Evolutionary conservation across 2,888 invertebrate genomes (phyloP).

Genomic region (Lymantria dispar): DNA sequence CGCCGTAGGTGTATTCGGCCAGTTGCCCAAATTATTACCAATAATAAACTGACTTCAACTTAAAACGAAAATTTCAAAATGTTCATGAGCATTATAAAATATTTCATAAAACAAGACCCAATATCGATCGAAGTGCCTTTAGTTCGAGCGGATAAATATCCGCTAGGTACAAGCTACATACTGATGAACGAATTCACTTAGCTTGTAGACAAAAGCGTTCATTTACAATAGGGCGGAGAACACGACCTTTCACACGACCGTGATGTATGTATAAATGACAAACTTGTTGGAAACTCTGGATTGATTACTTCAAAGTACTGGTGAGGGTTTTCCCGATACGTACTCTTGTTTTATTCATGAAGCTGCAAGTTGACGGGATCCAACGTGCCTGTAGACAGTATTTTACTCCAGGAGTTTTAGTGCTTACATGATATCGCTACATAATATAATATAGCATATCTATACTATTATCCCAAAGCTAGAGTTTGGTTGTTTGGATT

Average conservation of each 20-base stretch:
- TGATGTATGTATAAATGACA: slow-evolving; percentile 32
- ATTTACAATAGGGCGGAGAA: slow-evolving; percentile 13
- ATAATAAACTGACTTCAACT: too few species aligned
- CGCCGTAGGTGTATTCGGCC: too few species aligned
- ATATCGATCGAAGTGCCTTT: slow-evolving; percentile 10
- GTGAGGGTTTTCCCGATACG: slow-evolving; percentile 40
- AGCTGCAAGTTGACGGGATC: slow-evolving; percentile 23
- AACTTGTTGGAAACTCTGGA: slow-evolving; percentile 24
- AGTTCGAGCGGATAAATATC: slow-evolving; percentile 1
- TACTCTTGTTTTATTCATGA: slow-evolving; percentile 53
- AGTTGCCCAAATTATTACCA: too few species aligned
- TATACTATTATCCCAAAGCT: too few species aligned
- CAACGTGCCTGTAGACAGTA: slow-evolving; percentile 25
- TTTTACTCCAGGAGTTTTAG: slow-evolving; percentile 5
- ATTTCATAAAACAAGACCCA: slow-evolving; percentile 5
- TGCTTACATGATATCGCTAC: background rate
- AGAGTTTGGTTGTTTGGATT: too few species aligned
- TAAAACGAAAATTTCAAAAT: too few species aligned
- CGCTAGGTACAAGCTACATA: background rate
- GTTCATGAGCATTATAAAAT: too few species aligned
- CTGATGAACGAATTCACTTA: slow-evolving; percentile 17
- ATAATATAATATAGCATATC: too few species aligned
- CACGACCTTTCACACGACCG: slow-evolving; percentile 11
- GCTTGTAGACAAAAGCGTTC: slow-evolving; percentile 21
- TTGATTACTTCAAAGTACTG: slow-evolving; percentile 31